Evolutionary conservation across 2,888 invertebrate species (phyloP), one percentile per base, ranked within the genome.

Genomic region (Kuschelorhynchus macadamiae): DNA sequence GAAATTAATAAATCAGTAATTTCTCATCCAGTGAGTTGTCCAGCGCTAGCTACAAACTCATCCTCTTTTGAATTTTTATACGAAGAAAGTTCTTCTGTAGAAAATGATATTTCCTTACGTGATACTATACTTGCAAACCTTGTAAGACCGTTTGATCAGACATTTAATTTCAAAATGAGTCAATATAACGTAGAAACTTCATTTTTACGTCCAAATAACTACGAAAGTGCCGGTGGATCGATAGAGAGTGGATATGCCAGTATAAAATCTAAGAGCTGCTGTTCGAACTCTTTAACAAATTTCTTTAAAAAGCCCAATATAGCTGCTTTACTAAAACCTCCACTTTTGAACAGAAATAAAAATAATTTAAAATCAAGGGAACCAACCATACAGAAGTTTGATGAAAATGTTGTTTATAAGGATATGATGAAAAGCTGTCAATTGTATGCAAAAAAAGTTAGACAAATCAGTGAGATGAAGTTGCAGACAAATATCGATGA

Each of bases 241-340:
- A 72, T 70, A 30, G 76, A 77, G 56, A 77, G 77, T 32, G 78
- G 77, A 9, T 78, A 78, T 65, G 61, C 67, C 0, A 77, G 76
- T 33, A 68, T 73, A 18, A 67, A 71, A 36, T 76, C 77, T 3
- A 70, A 64, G 49, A 49, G 21, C 17, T 25, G 17, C 12, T 36
- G 5, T 16, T 50, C 67, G 52, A 71, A 63, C 39, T 67, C 66
- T 9, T 67, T 65, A 7, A 47, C 41, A 5, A 75, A 64, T 32
- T 77, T 78, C 49, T 78, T 78, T 55, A 74, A 77, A 69, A 73
- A 66, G 18, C 74, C 76, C 0, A 71, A 71, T 18, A 76, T 78
- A 9, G 73, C 74, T 17, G 72, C 75, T 0, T 55, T 77, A 14
- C 57, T 78, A n/a, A 70, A 72, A 57, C 74, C 76, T 2, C 68